Evolutionary conservation across 2,113 vertebrate species (phyloP).

Genomic region (Crotophaga sulcirostris): DNA sequence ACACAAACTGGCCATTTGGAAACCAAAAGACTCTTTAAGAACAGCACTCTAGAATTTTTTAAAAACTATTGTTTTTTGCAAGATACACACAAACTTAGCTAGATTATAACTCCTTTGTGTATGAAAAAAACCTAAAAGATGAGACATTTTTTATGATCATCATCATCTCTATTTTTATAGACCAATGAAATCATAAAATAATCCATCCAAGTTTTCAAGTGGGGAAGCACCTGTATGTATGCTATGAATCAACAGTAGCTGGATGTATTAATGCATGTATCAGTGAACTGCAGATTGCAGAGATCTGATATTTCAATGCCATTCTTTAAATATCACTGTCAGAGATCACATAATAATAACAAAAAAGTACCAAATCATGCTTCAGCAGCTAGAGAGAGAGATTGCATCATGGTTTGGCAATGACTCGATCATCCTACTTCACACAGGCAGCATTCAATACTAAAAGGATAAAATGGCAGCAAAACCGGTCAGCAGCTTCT

Average conservation of each 20-base stretch:
- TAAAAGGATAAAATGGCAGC: slow-evolving; percentile 76
- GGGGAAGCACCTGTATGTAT: slow-evolving; percentile 46
- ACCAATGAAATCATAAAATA: slow-evolving; percentile 53
- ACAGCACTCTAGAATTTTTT: slow-evolving; percentile 25
- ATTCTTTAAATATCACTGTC: slow-evolving; percentile 66
- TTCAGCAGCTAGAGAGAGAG: slow-evolving; percentile 73
- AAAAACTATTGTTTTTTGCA: not conserved
- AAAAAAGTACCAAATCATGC: slow-evolving; percentile 72
- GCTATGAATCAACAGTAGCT: slow-evolving; percentile 29
- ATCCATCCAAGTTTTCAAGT: slow-evolving; percentile 26
- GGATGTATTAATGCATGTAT: slow-evolving; percentile 10
- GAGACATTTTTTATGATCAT: not conserved
- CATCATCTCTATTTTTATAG: slow-evolving; percentile 23
- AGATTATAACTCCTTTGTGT: slow-evolving; percentile 23
- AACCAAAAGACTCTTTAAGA: slow-evolving; percentile 30
- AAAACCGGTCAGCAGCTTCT: slow-evolving; percentile 80
- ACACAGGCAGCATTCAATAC: slow-evolving; percentile 73
- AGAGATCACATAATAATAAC: slow-evolving; percentile 41
- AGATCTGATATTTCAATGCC: slow-evolving; percentile 58
- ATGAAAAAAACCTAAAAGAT: not conserved
- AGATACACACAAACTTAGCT: slow-evolving; percentile 34
- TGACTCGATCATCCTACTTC: slow-evolving; percentile 61
- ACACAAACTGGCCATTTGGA: slow-evolving; percentile 3
- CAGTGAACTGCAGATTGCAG: slow-evolving; percentile 48
- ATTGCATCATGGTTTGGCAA: slow-evolving; percentile 71